Percentiles rank a stretch among this genome's conserved stretches.
phyloP scores from a whole-genome alignment of 2,888 invertebrate genomes.

The Cephonodes hylas region DNA sequence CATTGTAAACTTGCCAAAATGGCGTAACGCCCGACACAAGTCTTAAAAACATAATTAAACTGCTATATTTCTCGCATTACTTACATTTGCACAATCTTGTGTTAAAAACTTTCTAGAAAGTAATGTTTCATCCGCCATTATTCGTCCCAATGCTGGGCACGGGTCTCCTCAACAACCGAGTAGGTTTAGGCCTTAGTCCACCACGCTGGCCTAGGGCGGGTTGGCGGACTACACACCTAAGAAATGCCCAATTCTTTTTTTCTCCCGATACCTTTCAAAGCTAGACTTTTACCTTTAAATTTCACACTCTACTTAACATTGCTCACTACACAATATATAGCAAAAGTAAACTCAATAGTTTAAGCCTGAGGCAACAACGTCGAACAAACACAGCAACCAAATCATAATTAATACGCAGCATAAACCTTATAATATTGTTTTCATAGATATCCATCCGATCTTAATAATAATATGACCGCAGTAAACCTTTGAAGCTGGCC shows the following conservation, averaged over 20 bases:
- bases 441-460: neutral
- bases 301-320: no score
- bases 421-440: slow-evolving; percentile 3
- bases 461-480: slow-evolving; percentile 15
- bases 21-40: neutral
- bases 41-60: neutral
- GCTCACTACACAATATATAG: no score
- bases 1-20: slow-evolving; percentile 2
- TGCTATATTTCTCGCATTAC: neutral
- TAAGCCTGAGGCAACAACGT: neutral
- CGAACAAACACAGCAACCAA: neutral
- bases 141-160: no score
- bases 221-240: no score
- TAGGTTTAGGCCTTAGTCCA: no score
- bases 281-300: no score
- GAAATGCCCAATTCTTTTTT: no score
- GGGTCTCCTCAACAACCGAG: no score
- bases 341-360: neutral
- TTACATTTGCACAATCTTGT: neutral
- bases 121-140: no score
- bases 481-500: slow-evolving; percentile 4
- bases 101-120: neutral
- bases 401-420: neutral
- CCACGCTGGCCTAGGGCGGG: no score
- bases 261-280: no score